Evolutionary conservation across 2,797 vertebrate genomes (phyloP).

Genomic region (Coilia nasus): DNA sequence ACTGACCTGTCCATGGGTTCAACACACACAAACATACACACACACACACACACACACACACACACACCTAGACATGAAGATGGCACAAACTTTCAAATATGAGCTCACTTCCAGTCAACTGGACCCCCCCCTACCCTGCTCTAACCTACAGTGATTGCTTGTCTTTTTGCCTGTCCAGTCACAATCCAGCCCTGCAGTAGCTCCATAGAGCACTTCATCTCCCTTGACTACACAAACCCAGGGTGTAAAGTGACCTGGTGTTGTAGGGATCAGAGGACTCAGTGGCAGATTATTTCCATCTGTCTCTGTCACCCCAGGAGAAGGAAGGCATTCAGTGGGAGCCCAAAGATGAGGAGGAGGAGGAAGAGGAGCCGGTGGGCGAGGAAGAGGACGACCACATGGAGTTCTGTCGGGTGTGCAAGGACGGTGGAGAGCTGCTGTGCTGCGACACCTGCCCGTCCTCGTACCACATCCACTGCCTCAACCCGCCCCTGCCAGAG

Average conservation of each 20-base stretch:
- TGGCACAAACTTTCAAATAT: background rate
- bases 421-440: conserved; percentile 95
- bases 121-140: background rate
- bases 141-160: background rate
- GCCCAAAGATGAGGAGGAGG: conserved; percentile 94
- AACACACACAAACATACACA: conserved; percentile 1
- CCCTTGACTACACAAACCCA: background rate
- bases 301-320: conserved; percentile 74
- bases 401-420: conserved; percentile 98
- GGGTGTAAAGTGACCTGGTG: no score
- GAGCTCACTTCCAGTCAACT: background rate
- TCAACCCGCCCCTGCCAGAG: conserved; percentile 95
- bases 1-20: background rate
- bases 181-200: background rate
- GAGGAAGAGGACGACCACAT: conserved; percentile 99
- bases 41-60: background rate
- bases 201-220: background rate
- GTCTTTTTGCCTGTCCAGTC: no score
- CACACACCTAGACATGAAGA: background rate
- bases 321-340: conserved; percentile 99
- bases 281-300: background rate
- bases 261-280: no score
- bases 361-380: conserved; percentile 86
- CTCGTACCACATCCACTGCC: conserved; percentile 98
- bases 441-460: conserved; percentile 97